Evolutionary conservation across 2,113 vertebrate species (phyloP).

Genomic region (Zootoca vivipara): DNA sequence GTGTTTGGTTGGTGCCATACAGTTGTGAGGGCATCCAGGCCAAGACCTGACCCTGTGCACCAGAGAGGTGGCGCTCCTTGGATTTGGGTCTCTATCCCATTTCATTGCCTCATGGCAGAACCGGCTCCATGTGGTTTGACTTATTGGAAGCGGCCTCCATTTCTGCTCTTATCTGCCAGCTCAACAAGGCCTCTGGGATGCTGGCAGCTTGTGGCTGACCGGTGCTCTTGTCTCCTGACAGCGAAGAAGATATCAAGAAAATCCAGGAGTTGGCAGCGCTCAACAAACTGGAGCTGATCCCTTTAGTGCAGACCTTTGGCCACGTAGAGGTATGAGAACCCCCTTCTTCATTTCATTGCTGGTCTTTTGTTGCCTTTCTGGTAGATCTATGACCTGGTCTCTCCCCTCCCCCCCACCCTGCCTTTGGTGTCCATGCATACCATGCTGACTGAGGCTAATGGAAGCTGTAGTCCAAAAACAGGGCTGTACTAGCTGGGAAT

Average conservation of each 20-base stretch:
- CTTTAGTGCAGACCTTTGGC: slow-evolving; percentile 83
- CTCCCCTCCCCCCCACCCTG: no score
- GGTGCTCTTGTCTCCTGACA: slow-evolving; percentile 55
- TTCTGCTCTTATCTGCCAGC: not conserved
- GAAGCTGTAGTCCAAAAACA: no score
- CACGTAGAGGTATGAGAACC: slow-evolving; percentile 77
- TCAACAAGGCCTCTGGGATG: not conserved
- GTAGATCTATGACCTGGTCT: not conserved
- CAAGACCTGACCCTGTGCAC: not conserved
- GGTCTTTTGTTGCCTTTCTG: no score
- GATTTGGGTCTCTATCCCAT: not conserved
- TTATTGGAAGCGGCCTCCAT: not conserved
- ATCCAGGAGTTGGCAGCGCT: slow-evolving; percentile 73
- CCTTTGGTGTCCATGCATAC: no score
- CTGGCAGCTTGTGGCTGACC: not conserved
- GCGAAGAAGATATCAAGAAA: slow-evolving; percentile 72
- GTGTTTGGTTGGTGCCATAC: no score
- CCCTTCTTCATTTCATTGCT: no score
- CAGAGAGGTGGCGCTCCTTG: not conserved
- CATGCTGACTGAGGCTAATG: no score
- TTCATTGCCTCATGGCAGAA: no score
- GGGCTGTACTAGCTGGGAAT: no score
- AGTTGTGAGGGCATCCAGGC: no score
- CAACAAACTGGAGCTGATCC: slow-evolving; percentile 78
- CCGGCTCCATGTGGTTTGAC: not conserved